These are phyloP conservation scores for Rafetus swinhoei DNA, from an alignment of 2,113 vertebrate genomes.

Conservation along the genomic window DNA sequence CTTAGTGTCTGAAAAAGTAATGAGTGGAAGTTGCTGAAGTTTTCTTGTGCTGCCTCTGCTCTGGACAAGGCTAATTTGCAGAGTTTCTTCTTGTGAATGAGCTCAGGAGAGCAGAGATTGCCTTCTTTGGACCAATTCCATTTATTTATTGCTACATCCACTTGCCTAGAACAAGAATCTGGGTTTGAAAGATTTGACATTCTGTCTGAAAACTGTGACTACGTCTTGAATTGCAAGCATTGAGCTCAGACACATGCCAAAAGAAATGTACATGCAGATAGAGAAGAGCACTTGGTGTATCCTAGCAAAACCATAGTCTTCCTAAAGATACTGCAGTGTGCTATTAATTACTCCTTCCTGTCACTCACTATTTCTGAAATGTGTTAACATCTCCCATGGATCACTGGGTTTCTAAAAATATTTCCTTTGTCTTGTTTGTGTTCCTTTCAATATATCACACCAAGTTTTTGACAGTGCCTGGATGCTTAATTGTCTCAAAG, in stretches of 20 bases:
- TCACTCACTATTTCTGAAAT: slow-evolving; percentile 50
- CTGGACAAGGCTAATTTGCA: slow-evolving; percentile 44
- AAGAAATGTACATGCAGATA: not conserved
- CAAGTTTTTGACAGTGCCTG: slow-evolving; percentile 66
- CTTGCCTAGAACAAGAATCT: slow-evolving; percentile 25
- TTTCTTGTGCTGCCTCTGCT: slow-evolving; percentile 28
- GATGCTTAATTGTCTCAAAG: slow-evolving; percentile 69
- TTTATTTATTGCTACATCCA: not conserved
- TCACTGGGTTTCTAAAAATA: slow-evolving; percentile 66
- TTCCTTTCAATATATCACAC: slow-evolving; percentile 64
- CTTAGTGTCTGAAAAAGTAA: slow-evolving; percentile 35
- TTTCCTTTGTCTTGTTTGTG: slow-evolving; percentile 50
- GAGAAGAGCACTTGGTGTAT: not conserved
- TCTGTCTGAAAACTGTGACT: not conserved
- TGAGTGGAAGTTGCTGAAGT: not conserved
- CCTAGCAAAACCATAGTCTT: not conserved
- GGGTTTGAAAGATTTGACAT: not conserved
- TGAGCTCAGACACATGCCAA: not conserved
- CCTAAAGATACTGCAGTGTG: not conserved
- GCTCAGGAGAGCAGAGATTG: slow-evolving; percentile 31
- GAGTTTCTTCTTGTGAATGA: slow-evolving; percentile 37
- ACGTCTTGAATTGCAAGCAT: not conserved
- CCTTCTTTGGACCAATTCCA: slow-evolving; percentile 37
- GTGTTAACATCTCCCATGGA: slow-evolving; percentile 49
- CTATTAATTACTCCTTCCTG: slow-evolving; percentile 24